Percentiles rank a stretch among this genome's conserved stretches.
These are phyloP conservation scores for Cossypha heuglini DNA, from an alignment of 2,797 vertebrate species.

Conservation along the genomic window DNA sequence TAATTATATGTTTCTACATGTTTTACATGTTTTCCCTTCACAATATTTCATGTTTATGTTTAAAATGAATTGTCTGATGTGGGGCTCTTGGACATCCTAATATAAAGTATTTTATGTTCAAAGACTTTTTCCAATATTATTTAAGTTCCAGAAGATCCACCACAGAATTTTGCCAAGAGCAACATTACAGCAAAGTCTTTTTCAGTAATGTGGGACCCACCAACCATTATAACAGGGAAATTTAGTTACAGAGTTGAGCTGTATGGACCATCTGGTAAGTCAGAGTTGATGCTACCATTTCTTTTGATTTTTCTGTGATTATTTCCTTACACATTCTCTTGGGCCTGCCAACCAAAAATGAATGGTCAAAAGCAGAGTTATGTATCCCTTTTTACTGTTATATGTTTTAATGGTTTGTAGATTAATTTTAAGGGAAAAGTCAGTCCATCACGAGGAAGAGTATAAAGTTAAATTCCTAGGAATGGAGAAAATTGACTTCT, in stretches of 20 bases:
- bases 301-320: background rate
- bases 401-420: background rate
- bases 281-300: background rate
- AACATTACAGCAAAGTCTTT: constrained; percentile 88
- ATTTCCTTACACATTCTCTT: background rate
- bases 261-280: constrained; percentile 84
- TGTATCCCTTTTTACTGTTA: background rate
- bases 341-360: background rate
- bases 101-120: background rate
- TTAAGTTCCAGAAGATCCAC: constrained; percentile 92
- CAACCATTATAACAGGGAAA: constrained; percentile 85
- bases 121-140: constrained; percentile 4
- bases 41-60: background rate
- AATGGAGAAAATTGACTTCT: background rate
- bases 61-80: background rate
- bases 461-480: background rate
- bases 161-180: constrained; percentile 80
- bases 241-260: constrained; percentile 89
- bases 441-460: background rate
- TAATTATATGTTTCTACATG: background rate
- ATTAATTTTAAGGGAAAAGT: background rate
- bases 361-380: background rate
- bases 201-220: constrained; percentile 86
- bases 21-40: background rate
- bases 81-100: background rate